Conservation (phyloP, 1,140 invertebrate genomes). For the Zaprionus kolodkinae region DNA sequence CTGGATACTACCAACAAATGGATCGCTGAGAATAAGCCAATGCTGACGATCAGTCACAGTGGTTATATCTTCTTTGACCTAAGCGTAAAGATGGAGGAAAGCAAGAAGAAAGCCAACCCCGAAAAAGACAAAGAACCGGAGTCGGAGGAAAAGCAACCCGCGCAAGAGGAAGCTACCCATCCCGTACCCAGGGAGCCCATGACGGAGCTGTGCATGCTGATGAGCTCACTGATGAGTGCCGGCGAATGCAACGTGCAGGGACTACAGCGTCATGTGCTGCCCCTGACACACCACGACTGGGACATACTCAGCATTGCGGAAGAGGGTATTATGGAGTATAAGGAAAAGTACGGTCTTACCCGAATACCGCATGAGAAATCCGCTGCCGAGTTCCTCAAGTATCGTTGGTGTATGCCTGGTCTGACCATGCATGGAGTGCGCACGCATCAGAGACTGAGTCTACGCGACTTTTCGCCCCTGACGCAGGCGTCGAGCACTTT, state of each 20-base stretch:
- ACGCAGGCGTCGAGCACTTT: slow-evolving; percentile 1
- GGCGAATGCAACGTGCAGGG: neutral
- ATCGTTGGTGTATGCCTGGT: slow-evolving; percentile 41
- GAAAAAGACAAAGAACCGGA: neutral
- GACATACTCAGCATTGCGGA: slow-evolving; percentile 32
- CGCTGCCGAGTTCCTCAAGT: slow-evolving; percentile 25
- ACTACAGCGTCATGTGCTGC: slow-evolving; percentile 26
- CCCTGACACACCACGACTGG: slow-evolving; percentile 45
- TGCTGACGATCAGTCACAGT: slow-evolving; percentile 33
- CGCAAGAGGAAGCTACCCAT: neutral
- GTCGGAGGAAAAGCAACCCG: neutral
- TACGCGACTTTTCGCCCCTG: neutral
- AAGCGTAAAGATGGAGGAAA: neutral
- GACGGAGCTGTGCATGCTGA: slow-evolving; percentile 31
- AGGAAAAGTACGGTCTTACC: neutral
- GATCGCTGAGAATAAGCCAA: slow-evolving; percentile 25
- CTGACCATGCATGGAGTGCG: slow-evolving; percentile 30
- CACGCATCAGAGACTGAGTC: neutral
- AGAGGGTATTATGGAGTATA: slow-evolving; percentile 26
- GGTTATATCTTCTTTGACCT: slow-evolving; percentile 45
- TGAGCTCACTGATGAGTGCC: slow-evolving; percentile 21
- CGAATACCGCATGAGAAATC: slow-evolving; percentile 21
- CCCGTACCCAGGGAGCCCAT: slow-evolving; percentile 9
- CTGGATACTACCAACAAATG: slow-evolving; percentile 36
- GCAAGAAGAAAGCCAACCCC: neutral